Percentiles rank a stretch among this genome's conserved stretches.
These are phyloP conservation scores for Ditula angustiorana DNA, from an alignment of 2,888 invertebrate species.

Conservation along the genomic window DNA sequence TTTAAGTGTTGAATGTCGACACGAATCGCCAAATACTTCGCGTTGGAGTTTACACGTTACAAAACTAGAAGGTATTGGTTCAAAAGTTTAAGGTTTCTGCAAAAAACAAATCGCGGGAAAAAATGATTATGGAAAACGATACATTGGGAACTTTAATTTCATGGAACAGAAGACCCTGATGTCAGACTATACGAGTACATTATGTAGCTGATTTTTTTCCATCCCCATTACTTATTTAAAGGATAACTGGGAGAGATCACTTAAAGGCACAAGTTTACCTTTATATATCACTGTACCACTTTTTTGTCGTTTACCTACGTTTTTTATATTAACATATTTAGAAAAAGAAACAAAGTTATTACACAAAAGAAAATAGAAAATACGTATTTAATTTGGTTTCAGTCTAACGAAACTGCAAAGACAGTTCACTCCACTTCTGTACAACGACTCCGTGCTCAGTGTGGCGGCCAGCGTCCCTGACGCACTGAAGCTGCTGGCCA, in stretches of 20 bases:
- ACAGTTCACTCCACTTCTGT: constrained; percentile 75
- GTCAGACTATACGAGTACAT: too few species aligned
- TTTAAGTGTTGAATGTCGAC: background rate
- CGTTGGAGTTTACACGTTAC: background rate
- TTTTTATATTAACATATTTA: too few species aligned
- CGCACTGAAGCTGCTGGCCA: constrained; percentile 80
- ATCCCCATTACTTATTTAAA: too few species aligned
- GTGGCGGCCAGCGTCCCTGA: constrained; percentile 77
- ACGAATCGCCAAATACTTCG: constrained; percentile 13
- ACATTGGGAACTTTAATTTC: too few species aligned
- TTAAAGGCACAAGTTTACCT: too few species aligned
- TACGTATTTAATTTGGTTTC: constrained; percentile 30
- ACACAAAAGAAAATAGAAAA: background rate
- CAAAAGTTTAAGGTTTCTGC: background rate
- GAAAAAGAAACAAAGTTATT: background rate
- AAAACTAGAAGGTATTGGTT: background rate
- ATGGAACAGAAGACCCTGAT: too few species aligned
- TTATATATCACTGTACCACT: too few species aligned
- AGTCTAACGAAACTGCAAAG: constrained; percentile 72
- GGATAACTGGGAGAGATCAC: too few species aligned
- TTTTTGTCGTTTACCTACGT: too few species aligned
- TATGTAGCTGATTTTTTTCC: too few species aligned
- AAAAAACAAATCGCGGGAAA: too few species aligned
- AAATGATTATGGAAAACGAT: too few species aligned
- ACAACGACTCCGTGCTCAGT: constrained; percentile 76